phyloP scores from a whole-genome alignment of 2,113 vertebrate genomes.

The Rutilus rutilus region DNA sequence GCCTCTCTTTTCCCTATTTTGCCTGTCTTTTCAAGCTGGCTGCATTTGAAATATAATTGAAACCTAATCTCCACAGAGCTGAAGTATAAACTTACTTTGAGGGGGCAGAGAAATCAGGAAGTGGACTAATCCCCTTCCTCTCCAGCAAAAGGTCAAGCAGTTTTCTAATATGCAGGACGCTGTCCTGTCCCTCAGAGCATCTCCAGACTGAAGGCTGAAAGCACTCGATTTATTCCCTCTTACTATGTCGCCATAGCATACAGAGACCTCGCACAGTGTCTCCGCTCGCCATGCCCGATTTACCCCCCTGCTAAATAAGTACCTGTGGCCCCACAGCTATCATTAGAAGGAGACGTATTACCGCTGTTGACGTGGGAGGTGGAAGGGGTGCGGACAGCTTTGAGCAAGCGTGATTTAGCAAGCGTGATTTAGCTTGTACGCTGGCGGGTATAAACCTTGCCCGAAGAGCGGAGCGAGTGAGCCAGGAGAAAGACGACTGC shows the following conservation, averaged over 20 bases:
- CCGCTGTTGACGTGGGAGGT: constrained; percentile 37
- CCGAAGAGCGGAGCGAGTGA: background rate
- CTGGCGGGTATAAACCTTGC: constrained; percentile 34
- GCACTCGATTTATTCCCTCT: constrained; percentile 22
- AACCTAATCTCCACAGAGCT: constrained; percentile 58
- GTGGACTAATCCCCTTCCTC: constrained; percentile 49
- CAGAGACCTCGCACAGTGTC: background rate
- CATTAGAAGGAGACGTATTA: constrained; percentile 34
- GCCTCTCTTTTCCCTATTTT: constrained; percentile 26
- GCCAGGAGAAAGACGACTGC: constrained; percentile 29
- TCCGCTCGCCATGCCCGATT: constrained; percentile 18
- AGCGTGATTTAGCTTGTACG: constrained; percentile 48
- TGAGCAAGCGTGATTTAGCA: constrained; percentile 46
- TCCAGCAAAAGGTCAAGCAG: constrained; percentile 56
- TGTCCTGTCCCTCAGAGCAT: constrained; percentile 31
- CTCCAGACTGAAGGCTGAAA: background rate
- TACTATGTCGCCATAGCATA: background rate
- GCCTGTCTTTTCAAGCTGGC: constrained; percentile 45
- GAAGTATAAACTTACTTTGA: constrained; percentile 46
- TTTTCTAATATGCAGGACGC: constrained; percentile 48
- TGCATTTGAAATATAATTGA: constrained; percentile 59
- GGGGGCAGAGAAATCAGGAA: constrained; percentile 31
- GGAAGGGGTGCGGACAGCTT: background rate
- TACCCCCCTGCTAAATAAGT: constrained; percentile 6
- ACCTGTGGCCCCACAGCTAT: constrained; percentile 1